Base-by-base conservation (phyloP, 2,888 invertebrate species). In the Pristionchus mayeri region DNA sequence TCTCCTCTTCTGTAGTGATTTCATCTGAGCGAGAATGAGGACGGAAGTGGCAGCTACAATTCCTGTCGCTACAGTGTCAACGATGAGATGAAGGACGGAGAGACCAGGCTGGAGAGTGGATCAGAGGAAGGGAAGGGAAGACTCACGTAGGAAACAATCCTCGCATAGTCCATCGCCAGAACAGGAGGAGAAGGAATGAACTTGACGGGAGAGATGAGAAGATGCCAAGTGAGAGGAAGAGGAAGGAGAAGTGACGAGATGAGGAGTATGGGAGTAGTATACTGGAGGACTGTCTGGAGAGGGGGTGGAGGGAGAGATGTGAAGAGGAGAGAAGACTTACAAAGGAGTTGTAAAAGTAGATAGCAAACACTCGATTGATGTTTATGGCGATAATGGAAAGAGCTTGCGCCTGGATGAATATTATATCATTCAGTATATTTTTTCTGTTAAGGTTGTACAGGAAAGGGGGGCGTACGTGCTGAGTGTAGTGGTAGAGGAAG, bases 141-240 rank as follows among this genome's bases (percentile, higher is more conserved):
- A 50, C 81, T 82, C 48, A 82, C 81, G 30, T 82, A 82, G 60
- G 40, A 37, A 48, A 82, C n/a, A 1, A 44, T 34, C 48, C 81
- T 60, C 0, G 21, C 18, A 30, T 82, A 82, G 30, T 82, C 81
- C 81, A 82, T 82, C 2, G 50, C 81, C 3, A 82, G 37, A 44
- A 82, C 44, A 0, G 44, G 44, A 50, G 48, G 60, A n/a, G 81
- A 82, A 6, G 52, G 34, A 48, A 82, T 82, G 63, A 44, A 82
- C n/a, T 63, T 50, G 48, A 63, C 63, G 1, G 63, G 81, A 27
- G 81, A 82, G 57, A 82, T 30, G 63, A 63, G 60, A 18, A 82
- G 63, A 63, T 82, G 81, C 81, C 81, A 82, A 27, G 81, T 82
- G 63, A 82, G 81, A 24, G 81, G 81, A 82, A 82, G 60, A 44